Evolutionary conservation across 2,113 vertebrate genomes (phyloP), one percentile per base, ranked within the genome.

Genomic region (Anolis carolinensis): DNA sequence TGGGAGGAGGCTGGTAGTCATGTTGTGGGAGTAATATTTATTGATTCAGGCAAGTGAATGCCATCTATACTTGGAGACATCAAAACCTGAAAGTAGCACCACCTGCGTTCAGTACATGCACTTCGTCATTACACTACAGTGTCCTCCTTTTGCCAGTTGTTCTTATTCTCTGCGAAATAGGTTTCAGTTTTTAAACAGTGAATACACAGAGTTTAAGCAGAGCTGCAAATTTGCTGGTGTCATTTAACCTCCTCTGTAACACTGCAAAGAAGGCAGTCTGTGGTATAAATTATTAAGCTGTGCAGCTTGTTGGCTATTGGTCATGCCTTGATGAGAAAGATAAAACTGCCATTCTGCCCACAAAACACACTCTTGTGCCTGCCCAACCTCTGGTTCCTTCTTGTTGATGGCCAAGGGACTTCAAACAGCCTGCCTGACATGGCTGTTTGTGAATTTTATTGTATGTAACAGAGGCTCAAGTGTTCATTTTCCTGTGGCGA

Each of bases 191-290:
- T 68, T 32, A 32, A 13, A 4, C 14, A 16, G n/a, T 32, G 68
- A 30, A 70, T 4, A 70, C 68, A 70, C 65, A 30, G 34, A 39
- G 21, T 9, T 9, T 18, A 25, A 7, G 34, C 20, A 74, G 34
- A 73, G 16, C 7, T 36, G 71, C 18, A 21, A 2, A 23, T 74
- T 44, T 23, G 21, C 27, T 52, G 74, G 74, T 76, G 27, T 27
- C 74, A 76, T n/a, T 52, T 50, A 76, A 50, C 91, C 34, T 70
- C 75, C 74, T 36, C 23, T 87, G 74, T 86, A 79, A 87, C 88
- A 91, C 30, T 39, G 86, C 81, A 13, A 59, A 11, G 50, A 71
- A 23, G 65, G 50, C 67, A 88, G 84, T 82, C 81, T 20, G 34
- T n/a, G 67, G 11, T 59, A 16, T 34, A 63, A 63, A 79, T 79